These are phyloP conservation scores for Drosophila tripunctata DNA, from an alignment of 2,888 invertebrate species.

Conservation along the genomic window DNA sequence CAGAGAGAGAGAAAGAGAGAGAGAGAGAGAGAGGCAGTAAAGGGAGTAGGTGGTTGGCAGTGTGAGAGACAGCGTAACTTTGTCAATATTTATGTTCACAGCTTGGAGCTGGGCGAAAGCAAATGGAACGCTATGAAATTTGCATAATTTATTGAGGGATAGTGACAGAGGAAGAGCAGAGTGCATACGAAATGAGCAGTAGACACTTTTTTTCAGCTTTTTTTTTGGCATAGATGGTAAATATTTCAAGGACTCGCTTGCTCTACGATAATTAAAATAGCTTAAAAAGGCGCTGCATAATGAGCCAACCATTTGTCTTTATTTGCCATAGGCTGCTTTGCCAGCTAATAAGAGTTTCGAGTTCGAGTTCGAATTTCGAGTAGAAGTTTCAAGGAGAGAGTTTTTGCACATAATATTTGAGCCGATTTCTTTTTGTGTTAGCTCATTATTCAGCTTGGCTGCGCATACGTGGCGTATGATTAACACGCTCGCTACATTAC, in stretches of 20 bases:
- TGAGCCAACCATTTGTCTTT: constrained; percentile 40
- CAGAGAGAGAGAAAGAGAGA: background rate
- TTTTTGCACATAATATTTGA: background rate
- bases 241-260: constrained; percentile 30
- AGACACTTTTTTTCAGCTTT: constrained; percentile 17
- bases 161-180: background rate
- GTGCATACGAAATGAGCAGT: constrained; percentile 46
- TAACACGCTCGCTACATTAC: constrained; percentile 57
- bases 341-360: background rate
- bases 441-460: constrained; percentile 51
- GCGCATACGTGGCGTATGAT: constrained; percentile 61
- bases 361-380: background rate
- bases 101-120: constrained; percentile 14
- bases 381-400: background rate
- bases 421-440: constrained; percentile 2
- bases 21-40: background rate
- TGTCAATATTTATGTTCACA: constrained; percentile 58
- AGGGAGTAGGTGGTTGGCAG: no score
- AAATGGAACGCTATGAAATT: constrained; percentile 53
- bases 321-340: constrained; percentile 2
- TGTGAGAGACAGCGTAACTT: constrained; percentile 26
- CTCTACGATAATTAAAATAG: constrained; percentile 63
- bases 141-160: constrained; percentile 50
- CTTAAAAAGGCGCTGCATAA: constrained; percentile 37
- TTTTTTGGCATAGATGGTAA: constrained; percentile 28